Base-by-base conservation (phyloP, 2,113 vertebrate genomes). In the Poeciliopsis occidentalis region DNA sequence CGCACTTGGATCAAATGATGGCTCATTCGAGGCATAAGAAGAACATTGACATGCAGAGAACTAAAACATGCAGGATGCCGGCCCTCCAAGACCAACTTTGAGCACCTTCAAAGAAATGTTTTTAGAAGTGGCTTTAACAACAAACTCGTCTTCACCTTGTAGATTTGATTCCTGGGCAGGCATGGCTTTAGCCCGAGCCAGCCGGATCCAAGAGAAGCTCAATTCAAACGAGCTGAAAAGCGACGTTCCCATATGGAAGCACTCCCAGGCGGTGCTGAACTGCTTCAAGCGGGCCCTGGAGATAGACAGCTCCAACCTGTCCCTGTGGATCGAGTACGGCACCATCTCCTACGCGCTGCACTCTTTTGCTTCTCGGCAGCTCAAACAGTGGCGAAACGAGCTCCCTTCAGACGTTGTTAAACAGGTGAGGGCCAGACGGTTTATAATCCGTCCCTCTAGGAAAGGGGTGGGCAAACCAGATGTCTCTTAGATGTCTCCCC, bases 101-200 rank as follows among this genome's bases (percentile, higher is more conserved):
- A 7, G 7, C 32, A 37, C 34, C 10, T 37, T 37, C 34, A 37
- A 11, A 11, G 10, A 37, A 37, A 12, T 37, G 10, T 37, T 17
- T 54, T 54, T 54, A 57, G 24, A n/a, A 57, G 60, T 15, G 39
- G 5, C 7, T 29, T 24, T 51, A 41, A 51, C n/a, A 24, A 8
- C 37, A n/a, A 60, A 67, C 13, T 17, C 2, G 3, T n/a, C 79
- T 17, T 81, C 37, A 17, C 17, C 44, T 72, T 30, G 41, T 74
- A 99, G 98, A 94, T 99, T 99, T 64, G 98, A 99, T 86, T 99
- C 98, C 0, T 99, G 98, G 98, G 98, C 98, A 0, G 98, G 98
- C 64, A 99, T 99, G 98, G 98, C 98, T 44, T 87, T 99, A 85
- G 98, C 98, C 11, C 89, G 98, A 74, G 98, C 98, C 44, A 98